Evolutionary conservation across 2,888 invertebrate genomes (phyloP), one percentile per base, ranked within the genome.

Genomic region (Nebria brevicollis): DNA sequence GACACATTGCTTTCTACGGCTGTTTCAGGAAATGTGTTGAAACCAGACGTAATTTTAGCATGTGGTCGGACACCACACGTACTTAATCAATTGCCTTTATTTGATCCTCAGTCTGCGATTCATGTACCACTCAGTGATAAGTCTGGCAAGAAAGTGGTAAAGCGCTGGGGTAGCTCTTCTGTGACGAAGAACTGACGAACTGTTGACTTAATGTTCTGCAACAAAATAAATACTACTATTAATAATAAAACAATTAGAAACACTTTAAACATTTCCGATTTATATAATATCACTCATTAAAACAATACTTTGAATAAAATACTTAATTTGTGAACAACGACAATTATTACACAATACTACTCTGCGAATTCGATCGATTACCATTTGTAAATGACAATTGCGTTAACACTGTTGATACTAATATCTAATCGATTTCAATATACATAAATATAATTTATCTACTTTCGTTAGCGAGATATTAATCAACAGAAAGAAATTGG

Each of bases 1-100:
- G 93, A 91, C 94, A 94, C 94, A 89, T 89, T 85, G 86, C 87
- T 94, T 92, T 93, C 94, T 96, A 96, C 93, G 96, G 96, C 90
- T 96, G 96, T 91, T 96, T 96, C 90, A 96, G 91, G 90, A 96
- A 96, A 91, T 96, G 96, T 89, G 96, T 96, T 89, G 96, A 96
- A 85, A 96, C 96, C 88, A 96, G 93, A 92, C 96, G 94, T 94
- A 96, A 94, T 91, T 95, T 96, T 93, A 96, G 95, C 96, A 96
- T 96, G 91, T 87, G 88, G 88, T 75, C 80, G 72, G 43, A 73
- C 20, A 75, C 80, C 80, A 80, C 80, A 80, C 80, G 80, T 68
- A 80, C 80, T 75, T 80, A 75, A 75, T 66, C 26, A 34, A 68
- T 68, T 68, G 41, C 68, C 15, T 70, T 80, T 80, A 75, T 75